Evolutionary conservation across 1,140 invertebrate species (phyloP).

Genomic region (Hyphantria cunea): DNA sequence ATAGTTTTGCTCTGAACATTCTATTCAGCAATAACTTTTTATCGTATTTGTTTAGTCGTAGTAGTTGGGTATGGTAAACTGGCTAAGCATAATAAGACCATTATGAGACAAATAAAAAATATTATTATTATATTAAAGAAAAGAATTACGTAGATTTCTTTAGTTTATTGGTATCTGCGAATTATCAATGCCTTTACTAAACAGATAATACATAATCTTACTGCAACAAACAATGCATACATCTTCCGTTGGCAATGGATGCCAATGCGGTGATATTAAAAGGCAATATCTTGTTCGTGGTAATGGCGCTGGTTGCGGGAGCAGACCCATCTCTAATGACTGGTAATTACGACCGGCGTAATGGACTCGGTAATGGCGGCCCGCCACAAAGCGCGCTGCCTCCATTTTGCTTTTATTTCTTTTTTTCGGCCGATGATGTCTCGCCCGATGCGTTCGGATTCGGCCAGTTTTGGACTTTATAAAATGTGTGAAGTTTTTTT

Average conservation of each 20-base stretch:
- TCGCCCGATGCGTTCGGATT: constrained; percentile 36
- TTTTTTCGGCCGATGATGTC: constrained; percentile 38
- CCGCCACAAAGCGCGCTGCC: constrained; percentile 65
- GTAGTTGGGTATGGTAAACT: no score
- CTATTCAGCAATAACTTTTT: no score
- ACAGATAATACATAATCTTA: no score
- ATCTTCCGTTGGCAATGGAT: constrained; percentile 17
- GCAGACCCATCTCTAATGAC: constrained; percentile 59
- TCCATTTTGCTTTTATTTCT: constrained; percentile 63
- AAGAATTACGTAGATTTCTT: no score
- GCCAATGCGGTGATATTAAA: constrained; percentile 59
- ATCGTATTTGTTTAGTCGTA: no score
- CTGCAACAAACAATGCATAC: constrained; percentile 13
- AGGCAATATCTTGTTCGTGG: constrained; percentile 56
- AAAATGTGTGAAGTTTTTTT: constrained; percentile 27
- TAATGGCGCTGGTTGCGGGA: constrained; percentile 53
- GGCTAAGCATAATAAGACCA: no score
- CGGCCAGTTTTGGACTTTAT: constrained; percentile 29
- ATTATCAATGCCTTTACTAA: no score
- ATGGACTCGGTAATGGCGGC: constrained; percentile 64
- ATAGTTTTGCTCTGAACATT: no score
- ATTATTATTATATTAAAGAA: no score
- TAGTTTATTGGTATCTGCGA: no score
- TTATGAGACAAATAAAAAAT: no score
- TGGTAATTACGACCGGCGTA: constrained; percentile 68